Percentiles rank a stretch among this genome's conserved stretches.
Evolutionary conservation across 2,797 vertebrate genomes (phyloP).

Genomic region (Prionace glauca): DNA sequence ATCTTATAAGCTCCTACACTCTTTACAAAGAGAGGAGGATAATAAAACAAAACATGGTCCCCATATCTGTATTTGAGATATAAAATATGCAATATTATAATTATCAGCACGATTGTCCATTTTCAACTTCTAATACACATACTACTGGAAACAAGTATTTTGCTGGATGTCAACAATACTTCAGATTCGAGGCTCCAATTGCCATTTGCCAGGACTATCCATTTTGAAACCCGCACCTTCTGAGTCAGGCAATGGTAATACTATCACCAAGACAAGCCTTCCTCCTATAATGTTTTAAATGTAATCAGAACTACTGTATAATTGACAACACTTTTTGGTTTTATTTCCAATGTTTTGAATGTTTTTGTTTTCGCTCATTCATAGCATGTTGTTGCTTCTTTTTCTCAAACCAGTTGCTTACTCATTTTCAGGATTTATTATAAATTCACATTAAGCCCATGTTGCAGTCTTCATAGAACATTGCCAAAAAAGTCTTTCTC

Average conservation of each 20-base stretch:
- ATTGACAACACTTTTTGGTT: neutral
- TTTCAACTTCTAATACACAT: too few relatives aligned
- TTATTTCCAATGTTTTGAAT: neutral
- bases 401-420: neutral
- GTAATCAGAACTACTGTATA: neutral
- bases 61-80: too few relatives aligned
- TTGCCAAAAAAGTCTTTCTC: neutral
- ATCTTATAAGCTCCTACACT: neutral
- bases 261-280: neutral
- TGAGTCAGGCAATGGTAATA: neutral
- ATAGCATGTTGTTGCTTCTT: neutral
- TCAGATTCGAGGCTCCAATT: neutral
- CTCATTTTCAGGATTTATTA: neutral
- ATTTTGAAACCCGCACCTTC: neutral
- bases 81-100: too few relatives aligned
- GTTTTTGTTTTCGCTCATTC: neutral
- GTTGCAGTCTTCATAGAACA: neutral
- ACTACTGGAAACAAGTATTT: neutral
- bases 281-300: neutral
- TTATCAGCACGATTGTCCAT: too few relatives aligned
- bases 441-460: neutral
- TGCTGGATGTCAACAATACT: neutral
- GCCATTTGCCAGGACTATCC: neutral
- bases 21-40: neutral
- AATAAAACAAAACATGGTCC: too few relatives aligned